Evolutionary conservation across 2,888 invertebrate species (phyloP), one percentile per base, ranked within the genome.

Genomic region (Drepana falcataria): DNA sequence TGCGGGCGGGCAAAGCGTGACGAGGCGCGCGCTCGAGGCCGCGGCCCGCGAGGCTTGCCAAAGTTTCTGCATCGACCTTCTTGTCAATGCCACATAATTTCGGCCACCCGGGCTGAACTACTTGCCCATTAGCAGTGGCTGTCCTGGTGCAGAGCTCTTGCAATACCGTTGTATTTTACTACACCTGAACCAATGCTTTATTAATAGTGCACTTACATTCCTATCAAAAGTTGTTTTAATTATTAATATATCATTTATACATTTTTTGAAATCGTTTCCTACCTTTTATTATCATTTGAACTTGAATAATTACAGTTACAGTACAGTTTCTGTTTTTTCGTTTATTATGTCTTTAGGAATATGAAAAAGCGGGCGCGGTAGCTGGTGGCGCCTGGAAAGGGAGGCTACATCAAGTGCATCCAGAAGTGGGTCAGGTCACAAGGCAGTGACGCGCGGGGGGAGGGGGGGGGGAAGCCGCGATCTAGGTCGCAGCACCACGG

Each of bases 21-120:
- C 67, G 67, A 61, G 61, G 66, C 60, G 63, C 65, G 65, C 63
- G 62, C 64, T 62, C 71, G 66, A 71, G 72, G 69, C 75, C 89
- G 86, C 84, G 80, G 84, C 74, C 83, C 84, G 86, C 82, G 85
- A 79, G 83, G 87, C 89, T 91, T 92, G 93, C 92, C 92, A 91
- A 92, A 87, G 87, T 91, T 91, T 92, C 91, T 92, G 92, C 91
- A 91, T 77, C 83, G 87, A 85, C 87, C 87, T 85, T 87, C 88
- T 75, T 66, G 64, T 75, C 88, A 86, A 85, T 87, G 87, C 82
- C 85, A 83, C 73, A 79, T 85, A 78, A 84, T 84, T 83, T 81
- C 79, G 75, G 77, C 77, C 72, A 70, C 77, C 73, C 69, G 74
- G 67, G 73, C 73, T 63, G 64, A 64, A 72, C 68, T 73, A 69